These are phyloP conservation scores for Nannobrachium achirus DNA, from an alignment of 2,113 vertebrate species.

Conservation along the genomic window DNA sequence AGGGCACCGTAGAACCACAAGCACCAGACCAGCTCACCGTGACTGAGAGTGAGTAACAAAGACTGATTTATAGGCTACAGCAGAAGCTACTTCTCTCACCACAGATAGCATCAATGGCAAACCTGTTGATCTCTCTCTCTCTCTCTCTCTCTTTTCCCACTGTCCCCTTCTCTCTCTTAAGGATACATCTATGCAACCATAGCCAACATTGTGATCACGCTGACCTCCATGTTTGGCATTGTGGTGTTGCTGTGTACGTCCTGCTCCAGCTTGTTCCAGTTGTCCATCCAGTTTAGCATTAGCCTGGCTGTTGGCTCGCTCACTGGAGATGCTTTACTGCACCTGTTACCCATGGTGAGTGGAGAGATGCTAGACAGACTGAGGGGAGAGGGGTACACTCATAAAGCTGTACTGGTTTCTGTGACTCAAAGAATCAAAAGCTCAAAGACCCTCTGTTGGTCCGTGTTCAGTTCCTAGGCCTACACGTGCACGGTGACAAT, in stretches of 20 bases:
- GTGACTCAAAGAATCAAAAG: too few species aligned
- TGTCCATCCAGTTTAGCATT: constrained; percentile 86
- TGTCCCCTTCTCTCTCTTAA: constrained; percentile 39
- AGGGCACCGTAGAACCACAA: rapidly evolving
- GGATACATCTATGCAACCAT: constrained; percentile 86
- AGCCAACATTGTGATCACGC: constrained; percentile 83
- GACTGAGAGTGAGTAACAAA: constrained; percentile 71
- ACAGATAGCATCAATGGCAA: neutral
- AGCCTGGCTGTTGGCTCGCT: constrained; percentile 88
- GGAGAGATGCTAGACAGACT: neutral
- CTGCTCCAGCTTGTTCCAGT: constrained; percentile 76
- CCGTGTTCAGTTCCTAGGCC: constrained; percentile 80
- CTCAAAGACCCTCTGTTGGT: too few species aligned
- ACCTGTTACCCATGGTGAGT: constrained; percentile 85
- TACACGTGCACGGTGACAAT: constrained; percentile 71
- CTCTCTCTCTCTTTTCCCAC: neutral
- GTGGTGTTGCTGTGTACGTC: constrained; percentile 80
- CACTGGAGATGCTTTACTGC: constrained; percentile 87
- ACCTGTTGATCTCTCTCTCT: neutral
- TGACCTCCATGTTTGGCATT: constrained; percentile 80
- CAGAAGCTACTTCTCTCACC: neutral
- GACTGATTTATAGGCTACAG: too few species aligned
- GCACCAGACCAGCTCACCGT: constrained; percentile 52
- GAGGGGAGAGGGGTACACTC: too few species aligned
- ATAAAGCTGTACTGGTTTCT: too few species aligned